Percentiles rank a stretch among this genome's conserved stretches.
phyloP scores from a whole-genome alignment of 2,888 invertebrate genomes.

The Lasiommata megera region DNA sequence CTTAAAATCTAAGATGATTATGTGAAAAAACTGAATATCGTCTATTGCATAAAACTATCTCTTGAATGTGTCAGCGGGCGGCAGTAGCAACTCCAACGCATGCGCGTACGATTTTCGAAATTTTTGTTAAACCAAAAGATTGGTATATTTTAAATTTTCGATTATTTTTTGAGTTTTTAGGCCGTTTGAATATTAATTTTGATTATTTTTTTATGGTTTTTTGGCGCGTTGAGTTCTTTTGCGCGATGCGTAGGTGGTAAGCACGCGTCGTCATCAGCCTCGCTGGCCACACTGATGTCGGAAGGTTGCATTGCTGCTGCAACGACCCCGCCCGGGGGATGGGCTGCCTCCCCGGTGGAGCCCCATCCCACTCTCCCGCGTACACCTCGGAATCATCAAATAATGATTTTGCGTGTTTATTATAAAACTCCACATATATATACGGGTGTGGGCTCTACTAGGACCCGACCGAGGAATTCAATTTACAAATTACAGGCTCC shows the following conservation, averaged over 20 bases:
- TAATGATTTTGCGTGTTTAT: slow-evolving; percentile 78
- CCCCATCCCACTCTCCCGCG: slow-evolving; percentile 66
- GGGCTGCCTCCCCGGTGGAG: slow-evolving; percentile 48
- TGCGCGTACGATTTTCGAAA: slow-evolving; percentile 70
- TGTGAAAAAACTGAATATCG: slow-evolving; percentile 69
- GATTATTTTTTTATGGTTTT: slow-evolving; percentile 39
- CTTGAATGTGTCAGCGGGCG: slow-evolving; percentile 78
- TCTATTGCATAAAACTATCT: slow-evolving; percentile 79
- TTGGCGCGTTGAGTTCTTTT: slow-evolving; percentile 60
- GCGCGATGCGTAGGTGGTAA: slow-evolving; percentile 77
- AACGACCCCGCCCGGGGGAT: slow-evolving; percentile 54
- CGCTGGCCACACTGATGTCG: slow-evolving; percentile 78
- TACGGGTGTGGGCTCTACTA: slow-evolving; percentile 32
- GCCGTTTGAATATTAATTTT: slow-evolving; percentile 53
- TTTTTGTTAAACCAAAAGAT: slow-evolving; percentile 55
- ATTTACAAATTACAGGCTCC: slow-evolving; percentile 42
- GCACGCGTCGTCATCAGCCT: slow-evolving; percentile 75
- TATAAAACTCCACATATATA: slow-evolving; percentile 59
- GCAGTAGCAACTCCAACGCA: slow-evolving; percentile 63
- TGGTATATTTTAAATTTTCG: slow-evolving; percentile 67
- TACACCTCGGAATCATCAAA: slow-evolving; percentile 77
- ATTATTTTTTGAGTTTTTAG: slow-evolving; percentile 44
- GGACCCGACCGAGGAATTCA: slow-evolving; percentile 40
- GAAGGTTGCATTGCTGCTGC: slow-evolving; percentile 69
- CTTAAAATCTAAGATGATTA: slow-evolving; percentile 77